Evolutionary conservation across 2,888 invertebrate genomes (phyloP), one percentile per base, ranked within the genome.

Genomic region (Andrena fulva): DNA sequence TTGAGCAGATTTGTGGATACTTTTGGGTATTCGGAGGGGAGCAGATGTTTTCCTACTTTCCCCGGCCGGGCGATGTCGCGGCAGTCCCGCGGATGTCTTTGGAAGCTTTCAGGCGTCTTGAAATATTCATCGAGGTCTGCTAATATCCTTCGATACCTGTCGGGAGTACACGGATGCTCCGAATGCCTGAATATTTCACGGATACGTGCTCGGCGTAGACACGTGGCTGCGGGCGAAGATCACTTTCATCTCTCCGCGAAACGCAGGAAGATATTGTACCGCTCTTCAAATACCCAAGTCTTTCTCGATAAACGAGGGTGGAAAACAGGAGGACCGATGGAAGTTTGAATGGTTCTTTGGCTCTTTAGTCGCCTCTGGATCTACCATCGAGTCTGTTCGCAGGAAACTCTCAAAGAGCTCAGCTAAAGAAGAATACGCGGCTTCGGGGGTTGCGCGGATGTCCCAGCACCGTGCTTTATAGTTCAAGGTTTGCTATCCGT

Each of bases 401-500:
- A 6, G 8, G 29, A 27, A 7, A 20, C n/a, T 1, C n/a, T 8
- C 5, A 2, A 31, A 16, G 33, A 27, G 2, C 42, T n/a, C 20
- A 20, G 24, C 20, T 42, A n/a, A 33, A 56, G 20, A 29, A 69
- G 33, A 70, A 70, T 7, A 35, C 10, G 29, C 12, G 60, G 27
- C 31, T 31, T 64, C 69, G 59, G 10, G 59, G 66, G 33, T 66
- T 20, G 64, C 69, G 31, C 69, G 69, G 74, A 60, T 79, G 35
- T 63, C 29, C 8, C 29, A 42, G 33, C 50, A 16, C 35, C 80
- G 48, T 48, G 79, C 60, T 75, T 81, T 82, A 83, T 83, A 82
- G 82, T 83, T 83, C 82, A 83, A 83, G 82, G 82, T 48, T 72
- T 50, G 63, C 82, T 82, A 64, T 77, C 83, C 71, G 63, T 82